These are phyloP conservation scores for Oegoconia quadripuncta DNA, from an alignment of 2,888 invertebrate species.

Conservation along the genomic window DNA sequence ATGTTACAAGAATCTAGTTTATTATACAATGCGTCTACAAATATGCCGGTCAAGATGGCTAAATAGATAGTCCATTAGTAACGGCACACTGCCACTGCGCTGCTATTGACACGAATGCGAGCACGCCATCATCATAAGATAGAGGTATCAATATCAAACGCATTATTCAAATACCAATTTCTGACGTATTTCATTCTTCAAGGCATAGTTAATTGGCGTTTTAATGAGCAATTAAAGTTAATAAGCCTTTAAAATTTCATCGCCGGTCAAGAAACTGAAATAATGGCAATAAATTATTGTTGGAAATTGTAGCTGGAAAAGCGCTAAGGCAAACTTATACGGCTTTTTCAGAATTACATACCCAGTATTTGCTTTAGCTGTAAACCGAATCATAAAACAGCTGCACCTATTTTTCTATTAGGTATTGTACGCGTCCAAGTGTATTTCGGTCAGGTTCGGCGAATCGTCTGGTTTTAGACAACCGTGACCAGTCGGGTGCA, in stretches of 20 bases:
- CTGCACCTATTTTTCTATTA: too few relatives aligned
- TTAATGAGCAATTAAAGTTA: too few relatives aligned
- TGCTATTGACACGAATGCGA: slow-evolving; percentile 14
- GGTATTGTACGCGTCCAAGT: slow-evolving; percentile 5
- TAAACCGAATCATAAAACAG: too few relatives aligned
- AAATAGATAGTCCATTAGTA: slow-evolving; percentile 15
- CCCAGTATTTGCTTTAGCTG: too few relatives aligned
- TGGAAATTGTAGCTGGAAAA: too few relatives aligned
- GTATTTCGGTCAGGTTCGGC: slow-evolving; percentile 10
- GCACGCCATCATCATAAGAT: slow-evolving; percentile 5
- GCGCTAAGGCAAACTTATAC: too few relatives aligned
- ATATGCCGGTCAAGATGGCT: slow-evolving; percentile 9
- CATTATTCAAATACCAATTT: slow-evolving; percentile 12
- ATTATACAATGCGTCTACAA: slow-evolving; percentile 3
- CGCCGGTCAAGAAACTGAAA: too few relatives aligned
- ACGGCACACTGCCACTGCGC: slow-evolving; percentile 6
- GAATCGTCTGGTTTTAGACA: slow-evolving; percentile 7
- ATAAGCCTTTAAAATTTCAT: too few relatives aligned
- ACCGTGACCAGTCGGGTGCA: slow-evolving; percentile 7
- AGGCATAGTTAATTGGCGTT: too few relatives aligned
- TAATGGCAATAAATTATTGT: too few relatives aligned
- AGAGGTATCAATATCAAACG: slow-evolving; percentile 8
- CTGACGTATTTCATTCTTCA: too few relatives aligned
- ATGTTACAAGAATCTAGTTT: background rate
- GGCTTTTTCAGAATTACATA: too few relatives aligned